A percentile compares a stretch with the other conserved stretches of the same genome.
Conservation (phyloP, 2,797 vertebrate genomes). For the Sparidentex hasta region DNA sequence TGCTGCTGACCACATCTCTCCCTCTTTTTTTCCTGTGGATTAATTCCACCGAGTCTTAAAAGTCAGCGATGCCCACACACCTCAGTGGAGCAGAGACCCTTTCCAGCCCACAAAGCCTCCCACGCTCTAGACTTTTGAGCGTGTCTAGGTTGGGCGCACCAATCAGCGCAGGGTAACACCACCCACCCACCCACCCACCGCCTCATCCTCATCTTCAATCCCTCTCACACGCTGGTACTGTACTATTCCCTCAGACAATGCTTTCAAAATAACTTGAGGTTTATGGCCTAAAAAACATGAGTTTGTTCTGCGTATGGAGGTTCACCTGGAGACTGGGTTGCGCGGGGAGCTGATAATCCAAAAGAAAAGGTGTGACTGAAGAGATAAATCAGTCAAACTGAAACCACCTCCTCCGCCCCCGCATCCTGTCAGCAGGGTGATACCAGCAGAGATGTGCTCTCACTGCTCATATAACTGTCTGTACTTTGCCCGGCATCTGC, state of each 20-base stretch:
- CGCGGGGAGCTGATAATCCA: slow-evolving; percentile 45
- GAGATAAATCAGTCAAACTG: slow-evolving; percentile 72
- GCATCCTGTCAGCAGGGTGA: slow-evolving; percentile 73
- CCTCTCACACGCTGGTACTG: slow-evolving; percentile 34
- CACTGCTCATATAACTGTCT: slow-evolving; percentile 63
- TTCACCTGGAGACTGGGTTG: slow-evolving; percentile 42
- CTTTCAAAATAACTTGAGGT: slow-evolving; percentile 35
- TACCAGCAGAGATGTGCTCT: slow-evolving; percentile 58
- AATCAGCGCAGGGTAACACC: slow-evolving; percentile 60
- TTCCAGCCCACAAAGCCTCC: slow-evolving; percentile 74
- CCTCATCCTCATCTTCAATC: slow-evolving; percentile 42
- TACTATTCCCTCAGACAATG: slow-evolving; percentile 29
- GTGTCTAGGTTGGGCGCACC: slow-evolving; percentile 60
- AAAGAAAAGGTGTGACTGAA: slow-evolving; percentile 58
- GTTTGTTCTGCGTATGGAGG: slow-evolving; percentile 30
- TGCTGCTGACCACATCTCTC: slow-evolving; percentile 55
- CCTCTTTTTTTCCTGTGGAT: slow-evolving; percentile 36
- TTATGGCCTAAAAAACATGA: slow-evolving; percentile 7
- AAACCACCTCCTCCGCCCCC: slow-evolving; percentile 73
- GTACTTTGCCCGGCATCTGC: slow-evolving; percentile 67
- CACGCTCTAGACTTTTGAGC: slow-evolving; percentile 71
- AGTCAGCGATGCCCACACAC: slow-evolving; percentile 76
- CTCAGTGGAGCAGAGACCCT: slow-evolving; percentile 68
- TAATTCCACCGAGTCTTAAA: slow-evolving; percentile 62
- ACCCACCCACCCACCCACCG: slow-evolving; percentile 50